These are phyloP conservation scores for Nephrotoma guestfalica DNA, from an alignment of 2,888 invertebrate genomes.

Conservation along the genomic window DNA sequence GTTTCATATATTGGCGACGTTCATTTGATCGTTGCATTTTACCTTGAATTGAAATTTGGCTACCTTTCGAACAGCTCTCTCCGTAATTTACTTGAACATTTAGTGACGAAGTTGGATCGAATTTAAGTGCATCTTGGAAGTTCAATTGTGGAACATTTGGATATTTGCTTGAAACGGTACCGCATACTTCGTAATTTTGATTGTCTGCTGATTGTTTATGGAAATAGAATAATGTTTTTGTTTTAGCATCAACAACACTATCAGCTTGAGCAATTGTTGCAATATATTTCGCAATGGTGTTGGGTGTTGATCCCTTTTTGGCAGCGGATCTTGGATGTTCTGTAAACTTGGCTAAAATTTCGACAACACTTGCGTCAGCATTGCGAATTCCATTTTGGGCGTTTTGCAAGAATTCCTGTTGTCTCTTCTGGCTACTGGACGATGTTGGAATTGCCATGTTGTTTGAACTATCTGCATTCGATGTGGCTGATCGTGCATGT, in stretches of 20 bases:
- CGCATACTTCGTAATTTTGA: constrained; percentile 30
- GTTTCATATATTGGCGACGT: constrained; percentile 35
- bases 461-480: constrained; percentile 10
- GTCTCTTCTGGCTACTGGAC: constrained; percentile 36
- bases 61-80: constrained; percentile 26
- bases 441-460: constrained; percentile 17
- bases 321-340: constrained; percentile 19
- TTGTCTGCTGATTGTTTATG: not conserved
- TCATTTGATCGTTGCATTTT: constrained; percentile 36
- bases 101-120: constrained; percentile 36
- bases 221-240: constrained; percentile 31
- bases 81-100: constrained; percentile 39
- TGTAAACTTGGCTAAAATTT: constrained; percentile 39
- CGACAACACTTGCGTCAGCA: constrained; percentile 35
- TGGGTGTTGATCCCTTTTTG: not conserved
- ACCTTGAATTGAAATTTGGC: constrained; percentile 32
- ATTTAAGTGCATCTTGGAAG: constrained; percentile 38
- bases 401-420: constrained; percentile 37
- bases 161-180: constrained; percentile 31
- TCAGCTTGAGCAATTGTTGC: constrained; percentile 38
- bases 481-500: constrained; percentile 8
- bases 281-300: constrained; percentile 29
- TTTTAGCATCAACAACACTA: constrained; percentile 42
- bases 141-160: constrained; percentile 39
- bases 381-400: constrained; percentile 40